Conservation (phyloP, 2,113 vertebrate genomes). For the Charina bottae region DNA sequence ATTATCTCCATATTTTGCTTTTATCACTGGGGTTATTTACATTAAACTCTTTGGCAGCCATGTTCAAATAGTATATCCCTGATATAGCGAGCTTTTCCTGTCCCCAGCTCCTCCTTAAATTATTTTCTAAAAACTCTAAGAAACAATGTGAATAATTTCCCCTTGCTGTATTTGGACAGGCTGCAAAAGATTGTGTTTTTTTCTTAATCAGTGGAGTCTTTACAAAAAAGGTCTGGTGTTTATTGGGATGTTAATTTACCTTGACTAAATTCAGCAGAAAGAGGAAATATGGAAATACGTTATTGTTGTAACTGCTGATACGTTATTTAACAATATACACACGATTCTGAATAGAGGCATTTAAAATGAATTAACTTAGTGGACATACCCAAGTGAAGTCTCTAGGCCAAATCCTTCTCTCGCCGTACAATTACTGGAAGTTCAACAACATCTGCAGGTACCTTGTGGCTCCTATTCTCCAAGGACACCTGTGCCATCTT, state of each 20-base stretch:
- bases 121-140: neutral
- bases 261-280: slow-evolving; percentile 28
- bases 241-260: neutral
- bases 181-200: neutral
- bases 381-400: neutral
- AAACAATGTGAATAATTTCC: neutral
- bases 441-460: neutral
- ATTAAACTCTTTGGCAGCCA: slow-evolving; percentile 52
- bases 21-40: slow-evolving; percentile 66
- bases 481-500: neutral
- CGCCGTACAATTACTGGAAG: neutral
- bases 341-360: neutral
- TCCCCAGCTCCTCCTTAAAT: neutral
- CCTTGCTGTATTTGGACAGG: neutral
- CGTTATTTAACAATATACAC: neutral
- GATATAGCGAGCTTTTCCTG: slow-evolving; percentile 40
- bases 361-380: neutral
- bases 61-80: slow-evolving; percentile 57
- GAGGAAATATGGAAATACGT: neutral
- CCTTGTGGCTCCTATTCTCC: neutral
- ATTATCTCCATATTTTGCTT: slow-evolving; percentile 65
- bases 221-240: neutral
- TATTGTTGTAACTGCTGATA: neutral
- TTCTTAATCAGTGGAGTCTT: neutral
- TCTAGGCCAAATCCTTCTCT: neutral